Conservation (phyloP, 37 sponge, comb jelly and placozoan species). For the Hexactinellida sp. region DNA sequence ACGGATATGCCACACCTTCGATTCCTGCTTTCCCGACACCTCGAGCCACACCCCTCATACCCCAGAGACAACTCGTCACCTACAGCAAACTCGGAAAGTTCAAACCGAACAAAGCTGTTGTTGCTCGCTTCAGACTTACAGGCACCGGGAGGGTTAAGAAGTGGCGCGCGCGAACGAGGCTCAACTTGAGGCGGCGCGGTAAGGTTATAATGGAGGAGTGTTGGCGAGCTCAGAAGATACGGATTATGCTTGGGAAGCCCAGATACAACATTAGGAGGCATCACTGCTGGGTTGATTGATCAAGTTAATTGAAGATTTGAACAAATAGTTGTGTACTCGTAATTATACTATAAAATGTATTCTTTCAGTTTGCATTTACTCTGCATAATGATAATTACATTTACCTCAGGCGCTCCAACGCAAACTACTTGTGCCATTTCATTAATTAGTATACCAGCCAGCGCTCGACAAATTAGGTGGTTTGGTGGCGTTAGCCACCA, state of each 20-base stretch:
- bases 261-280: background rate
- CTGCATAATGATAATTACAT: no score
- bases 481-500: no score
- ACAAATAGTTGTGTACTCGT: background rate
- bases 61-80: background rate
- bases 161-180: background rate
- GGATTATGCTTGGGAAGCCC: background rate
- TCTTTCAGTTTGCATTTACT: no score
- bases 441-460: no score
- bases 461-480: no score
- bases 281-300: background rate
- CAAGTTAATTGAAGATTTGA: background rate
- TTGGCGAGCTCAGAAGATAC: constrained; percentile 1
- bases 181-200: background rate
- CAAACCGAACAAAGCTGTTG: background rate
- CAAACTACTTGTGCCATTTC: no score
- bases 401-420: no score
- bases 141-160: background rate
- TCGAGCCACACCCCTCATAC: background rate
- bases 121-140: background rate
- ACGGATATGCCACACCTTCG: background rate
- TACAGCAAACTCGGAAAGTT: background rate
- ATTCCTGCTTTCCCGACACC: background rate
- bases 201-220: background rate
- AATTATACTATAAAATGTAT: no score